Conservation (phyloP, 2,888 invertebrate species). For the Coronaproctus castanopsis region DNA sequence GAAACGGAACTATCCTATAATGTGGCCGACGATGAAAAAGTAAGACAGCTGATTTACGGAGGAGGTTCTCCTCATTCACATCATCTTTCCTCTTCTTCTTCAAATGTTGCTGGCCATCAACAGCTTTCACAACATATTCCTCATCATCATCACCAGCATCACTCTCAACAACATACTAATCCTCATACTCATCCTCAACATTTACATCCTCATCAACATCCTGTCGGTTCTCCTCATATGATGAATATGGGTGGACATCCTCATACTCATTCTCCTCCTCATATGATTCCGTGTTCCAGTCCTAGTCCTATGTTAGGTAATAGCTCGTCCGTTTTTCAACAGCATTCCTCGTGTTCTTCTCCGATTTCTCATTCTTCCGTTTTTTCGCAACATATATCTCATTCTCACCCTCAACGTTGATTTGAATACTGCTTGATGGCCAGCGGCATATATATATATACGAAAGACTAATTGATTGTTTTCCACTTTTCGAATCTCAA, state of each 20-base stretch:
- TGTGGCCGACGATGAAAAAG: constrained; percentile 88
- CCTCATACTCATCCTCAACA: constrained; percentile 22
- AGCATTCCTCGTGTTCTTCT: constrained; percentile 32
- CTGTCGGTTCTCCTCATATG: constrained; percentile 33
- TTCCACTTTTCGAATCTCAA: too few species aligned
- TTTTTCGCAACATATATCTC: constrained; percentile 44
- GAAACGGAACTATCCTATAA: constrained; percentile 95
- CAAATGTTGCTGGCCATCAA: constrained; percentile 27
- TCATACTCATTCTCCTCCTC: constrained; percentile 30
- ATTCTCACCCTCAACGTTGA: constrained; percentile 66
- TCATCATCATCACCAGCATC: constrained; percentile 21
- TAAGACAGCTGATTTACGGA: constrained; percentile 85
- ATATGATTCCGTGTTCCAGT: constrained; percentile 38
- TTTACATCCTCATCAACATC: constrained; percentile 16
- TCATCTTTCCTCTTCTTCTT: constrained; percentile 19
- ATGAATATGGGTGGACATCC: constrained; percentile 43
- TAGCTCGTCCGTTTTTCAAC: constrained; percentile 33
- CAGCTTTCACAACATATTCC: constrained; percentile 22
- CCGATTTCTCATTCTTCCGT: constrained; percentile 42
- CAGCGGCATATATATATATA: background rate
- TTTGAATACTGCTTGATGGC: constrained; percentile 17
- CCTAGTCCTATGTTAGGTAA: constrained; percentile 52
- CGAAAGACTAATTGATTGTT: background rate
- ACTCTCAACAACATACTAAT: constrained; percentile 14
- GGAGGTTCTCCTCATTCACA: constrained; percentile 34